Base-by-base conservation (phyloP, 1,140 invertebrate genomes). In the Lordiphosa mommai region DNA sequence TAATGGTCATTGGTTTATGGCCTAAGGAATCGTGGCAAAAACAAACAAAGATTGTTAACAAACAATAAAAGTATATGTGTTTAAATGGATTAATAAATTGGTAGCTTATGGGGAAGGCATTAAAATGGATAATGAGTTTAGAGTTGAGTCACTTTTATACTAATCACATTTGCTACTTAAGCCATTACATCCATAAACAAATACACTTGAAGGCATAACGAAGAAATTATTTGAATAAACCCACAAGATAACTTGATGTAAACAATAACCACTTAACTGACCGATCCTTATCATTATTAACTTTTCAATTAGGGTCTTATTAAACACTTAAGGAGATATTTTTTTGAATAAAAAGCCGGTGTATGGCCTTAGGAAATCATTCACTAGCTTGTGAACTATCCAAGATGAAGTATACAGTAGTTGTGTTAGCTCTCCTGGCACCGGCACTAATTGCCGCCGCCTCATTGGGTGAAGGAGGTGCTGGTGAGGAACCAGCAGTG, bases 321-420 rank as follows among this genome's bases (percentile, higher is more conserved):
- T 27, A 52, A 48, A 17, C 47, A 37, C 33, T 43, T 6, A 10
- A 57, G 7, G 6, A 6, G n/a, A 34, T 29, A 38, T 27, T 36
- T 50, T 61, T 82, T 82, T 43, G 17, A 64, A 82, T 82, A 82
- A 84, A 84, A 68, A 82, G 66, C 3, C 32, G 30, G n/a, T 8
- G 36, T 13, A 37, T 34, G 38, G 52, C 17, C 40, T 5, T 52
- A 43, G 61, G 29, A 59, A 84, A 65, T 52, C 77, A 84, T 77
- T 82, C 72, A 51, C 33, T 30, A 72, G 47, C 7, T 34, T 40
- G 53, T 65, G 6, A 82, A 59, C 57, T 51, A 56, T 30, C 33
- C 34, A 82, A 63, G 9, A 72, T 82, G 77, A 69, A 61, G 38
- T 61, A 48, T 56, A 36, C 43, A 8, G 12, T 67, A 23, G 10